Percentiles rank a stretch among this genome's conserved stretches.
Conservation (phyloP, 23 tunicate species). For the Ascidia mentula region DNA sequence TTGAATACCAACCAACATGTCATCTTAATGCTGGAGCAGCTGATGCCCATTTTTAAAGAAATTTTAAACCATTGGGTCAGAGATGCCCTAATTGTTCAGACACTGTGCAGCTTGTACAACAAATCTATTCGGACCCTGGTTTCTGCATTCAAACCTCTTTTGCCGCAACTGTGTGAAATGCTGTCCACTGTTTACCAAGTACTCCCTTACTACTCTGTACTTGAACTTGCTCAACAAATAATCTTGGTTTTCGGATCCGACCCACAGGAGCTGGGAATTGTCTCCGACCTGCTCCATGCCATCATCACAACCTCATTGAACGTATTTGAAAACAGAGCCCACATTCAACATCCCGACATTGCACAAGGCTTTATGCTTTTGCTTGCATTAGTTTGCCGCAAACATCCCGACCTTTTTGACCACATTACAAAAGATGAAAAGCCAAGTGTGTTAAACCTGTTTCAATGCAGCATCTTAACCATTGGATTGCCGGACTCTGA, state of each 20-base stretch:
- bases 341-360: constrained; percentile 59
- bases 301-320: constrained; percentile 23
- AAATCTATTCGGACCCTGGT: constrained; percentile 78
- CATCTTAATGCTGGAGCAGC: constrained; percentile 39
- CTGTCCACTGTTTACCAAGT: constrained; percentile 57
- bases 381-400: constrained; percentile 33
- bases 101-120: constrained; percentile 73
- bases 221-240: constrained; percentile 79
- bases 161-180: constrained; percentile 60
- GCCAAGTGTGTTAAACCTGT: constrained; percentile 14
- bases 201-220: constrained; percentile 55
- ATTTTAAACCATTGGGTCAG: constrained; percentile 68
- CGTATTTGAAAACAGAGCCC: constrained; percentile 31
- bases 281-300: constrained; percentile 27
- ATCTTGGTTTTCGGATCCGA: constrained; percentile 59
- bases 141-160: constrained; percentile 37
- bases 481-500: constrained; percentile 61
- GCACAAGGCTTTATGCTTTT: constrained; percentile 65
- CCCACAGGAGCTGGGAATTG: constrained; percentile 9
- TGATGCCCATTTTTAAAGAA: constrained; percentile 57
- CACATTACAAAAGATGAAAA: background rate
- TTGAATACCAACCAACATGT: constrained; percentile 54
- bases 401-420: constrained; percentile 16
- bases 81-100: constrained; percentile 38
- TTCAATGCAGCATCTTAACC: constrained; percentile 62